Base-by-base conservation (phyloP, 2,888 invertebrate species). In the Zaprionus obscuricornis region DNA sequence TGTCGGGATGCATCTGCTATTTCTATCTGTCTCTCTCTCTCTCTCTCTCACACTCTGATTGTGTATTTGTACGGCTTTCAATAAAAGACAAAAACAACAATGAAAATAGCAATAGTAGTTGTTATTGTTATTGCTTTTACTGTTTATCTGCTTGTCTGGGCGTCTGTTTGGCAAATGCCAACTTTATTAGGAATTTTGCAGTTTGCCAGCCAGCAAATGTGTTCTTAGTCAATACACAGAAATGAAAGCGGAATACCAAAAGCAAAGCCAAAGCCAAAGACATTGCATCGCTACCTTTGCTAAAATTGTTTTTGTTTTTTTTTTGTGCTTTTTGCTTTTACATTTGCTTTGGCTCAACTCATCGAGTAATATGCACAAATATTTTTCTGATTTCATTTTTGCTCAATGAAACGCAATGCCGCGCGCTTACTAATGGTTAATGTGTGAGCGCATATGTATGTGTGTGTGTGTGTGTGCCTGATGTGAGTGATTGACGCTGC, bases 101-200 rank as follows among this genome's bases (percentile, higher is more conserved):
- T 14, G 47, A 16, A 13, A 51, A 26, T 20, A 56, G 27, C 36
- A 52, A 33, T 10, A 18, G 27, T 31, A 58, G 11, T 29, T 22
- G 7, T 22, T 22, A 22, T 8, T 57, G 43, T 40, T 65, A 43
- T 52, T 60, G 63, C 55, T 45, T 42, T 43, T 69, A 51, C 18
- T 67, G 64, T 79, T 72, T 76, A 60, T 64, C 60, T 63, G 68
- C 64, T 56, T 42, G 73, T 73, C 79, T 83, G 69, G 43, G 60
- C 74, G 60, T 69, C 46, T 84, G 74, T 73, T 79, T 84, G 86
- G 36, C 74, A 86, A 86, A 84, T 84, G 86, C 66, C 69, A 84
- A 78, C 74, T 84, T 86, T 84, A 84, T 84, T 84, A 86, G 72
- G 69, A 78, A 58, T 86, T 77, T 67, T 60, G 24, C 51, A 49